Base-by-base conservation (phyloP, 2,797 vertebrate species). In the Oreortyx pictus region DNA sequence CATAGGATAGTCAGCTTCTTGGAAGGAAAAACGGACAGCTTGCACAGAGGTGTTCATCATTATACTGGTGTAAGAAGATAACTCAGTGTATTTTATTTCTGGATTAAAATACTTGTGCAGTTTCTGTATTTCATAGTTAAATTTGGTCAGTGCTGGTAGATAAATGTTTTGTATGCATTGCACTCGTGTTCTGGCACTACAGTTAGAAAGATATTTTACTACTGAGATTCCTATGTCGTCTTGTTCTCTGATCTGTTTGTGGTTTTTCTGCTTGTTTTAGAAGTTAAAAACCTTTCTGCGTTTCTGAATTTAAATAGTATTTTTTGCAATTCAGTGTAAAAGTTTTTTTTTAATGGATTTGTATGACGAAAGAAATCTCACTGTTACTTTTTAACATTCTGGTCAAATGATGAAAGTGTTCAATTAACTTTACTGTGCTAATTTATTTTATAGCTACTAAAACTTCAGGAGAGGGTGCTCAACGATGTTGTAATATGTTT, bases 1-100 rank as follows among this genome's bases (percentile, higher is more conserved):
- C 60, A 39, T 66, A 94, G 99, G 96, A 97, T 99, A 96, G 97
- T 99, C 81, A 98, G 95, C 97, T 99, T 99, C 92, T 96, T 99
- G 94, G 99, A 99, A 97, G 98, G 97, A 56, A 99, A 94, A 97
- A 98, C 98, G 0, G 98, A 98, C 75, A 96, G 73, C 70, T 97
- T 99, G 79, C 99, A 99, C 95, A 98, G 98, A 98, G 99, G 99
- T 82, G 86, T 97, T 88, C 99, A 99, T 98, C 98, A 99, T 97
- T 99, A 99, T 89, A 99, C 98, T 31, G 98, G 98, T 97, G 99
- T 99, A 98, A 98, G 93, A 94, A 86, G 85, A 89, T 82, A 77
- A 35, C 15, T 90, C 27, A 37, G 5, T 46, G 2, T 67, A 13
- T 68, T 72, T 19, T 50, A 20, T 70, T 70, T 92, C 60, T 82